These are phyloP conservation scores for Hoplostethus mediterraneus DNA, from an alignment of 2,797 vertebrate genomes.

Conservation along the genomic window DNA sequence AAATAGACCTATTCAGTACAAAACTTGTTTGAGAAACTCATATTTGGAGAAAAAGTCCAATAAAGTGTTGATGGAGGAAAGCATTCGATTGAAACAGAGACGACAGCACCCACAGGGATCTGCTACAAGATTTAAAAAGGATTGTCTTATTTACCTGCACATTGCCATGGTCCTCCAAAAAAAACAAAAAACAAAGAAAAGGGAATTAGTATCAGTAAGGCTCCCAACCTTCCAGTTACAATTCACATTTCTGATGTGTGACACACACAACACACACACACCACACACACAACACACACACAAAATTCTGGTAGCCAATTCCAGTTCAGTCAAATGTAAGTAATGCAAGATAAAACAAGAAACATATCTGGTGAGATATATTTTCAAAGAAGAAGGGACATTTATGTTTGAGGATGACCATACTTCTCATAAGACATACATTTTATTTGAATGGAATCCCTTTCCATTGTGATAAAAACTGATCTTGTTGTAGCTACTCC, in stretches of 20 bases:
- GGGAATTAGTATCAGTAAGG: slow-evolving; percentile 5
- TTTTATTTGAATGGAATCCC: too few relatives aligned
- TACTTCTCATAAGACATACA: neutral
- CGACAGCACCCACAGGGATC: neutral
- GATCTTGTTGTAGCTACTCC: too few relatives aligned
- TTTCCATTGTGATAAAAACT: too few relatives aligned
- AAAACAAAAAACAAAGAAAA: slow-evolving; percentile 19
- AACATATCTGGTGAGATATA: neutral
- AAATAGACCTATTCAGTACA: too few relatives aligned
- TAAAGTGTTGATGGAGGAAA: neutral
- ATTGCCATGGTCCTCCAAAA: slow-evolving; percentile 59
- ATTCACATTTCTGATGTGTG: neutral
- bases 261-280: too few relatives aligned
- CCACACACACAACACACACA: neutral
- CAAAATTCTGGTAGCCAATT: neutral
- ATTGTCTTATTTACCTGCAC: slow-evolving; percentile 52
- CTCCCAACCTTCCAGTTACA: neutral
- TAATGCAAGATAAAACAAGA: neutral
- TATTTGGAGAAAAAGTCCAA: neutral
- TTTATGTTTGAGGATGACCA: neutral
- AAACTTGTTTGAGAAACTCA: too few relatives aligned
- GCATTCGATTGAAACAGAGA: neutral
- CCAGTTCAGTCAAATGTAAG: neutral
- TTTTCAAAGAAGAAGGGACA: neutral
- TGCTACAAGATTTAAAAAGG: neutral